Evolutionary conservation across 1,140 invertebrate species (phyloP).

Genomic region (Drosophila grimshawi): DNA sequence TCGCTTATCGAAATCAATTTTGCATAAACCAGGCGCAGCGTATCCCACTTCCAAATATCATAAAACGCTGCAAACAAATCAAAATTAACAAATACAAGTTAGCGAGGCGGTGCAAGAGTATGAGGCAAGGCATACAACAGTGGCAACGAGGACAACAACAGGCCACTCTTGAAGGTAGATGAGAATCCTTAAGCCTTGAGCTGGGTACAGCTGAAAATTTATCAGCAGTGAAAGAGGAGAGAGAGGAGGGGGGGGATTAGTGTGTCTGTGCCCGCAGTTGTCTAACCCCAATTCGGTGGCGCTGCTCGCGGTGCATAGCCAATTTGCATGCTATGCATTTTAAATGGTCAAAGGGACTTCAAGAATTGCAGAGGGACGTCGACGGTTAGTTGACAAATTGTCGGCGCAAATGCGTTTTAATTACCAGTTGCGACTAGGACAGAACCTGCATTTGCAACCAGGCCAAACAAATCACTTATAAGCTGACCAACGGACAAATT

Average conservation of each 20-base stretch:
- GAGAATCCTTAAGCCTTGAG: conserved; percentile 46
- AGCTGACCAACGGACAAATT: conserved; percentile 64
- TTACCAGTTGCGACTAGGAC: conserved; percentile 30
- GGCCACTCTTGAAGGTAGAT: conserved; percentile 10
- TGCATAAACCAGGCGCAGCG: conserved; percentile 30
- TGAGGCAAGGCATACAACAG: conserved; percentile 7
- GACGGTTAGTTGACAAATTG: conserved; percentile 20
- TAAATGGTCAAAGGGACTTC: conserved; percentile 29
- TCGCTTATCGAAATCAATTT: conserved; percentile 73
- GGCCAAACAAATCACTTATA: conserved; percentile 62
- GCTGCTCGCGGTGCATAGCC: conserved; percentile 10
- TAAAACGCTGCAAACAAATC: conserved; percentile 73
- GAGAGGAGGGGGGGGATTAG: not conserved
- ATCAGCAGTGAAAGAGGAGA: conserved; percentile 11
- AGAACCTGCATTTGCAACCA: conserved; percentile 28
- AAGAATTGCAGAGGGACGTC: not conserved
- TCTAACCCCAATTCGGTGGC: conserved; percentile 20
- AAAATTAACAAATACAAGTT: conserved; percentile 73
- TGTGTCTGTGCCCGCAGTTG: not conserved
- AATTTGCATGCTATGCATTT: conserved; percentile 62
- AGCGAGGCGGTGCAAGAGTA: not conserved
- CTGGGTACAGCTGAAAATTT: conserved; percentile 64
- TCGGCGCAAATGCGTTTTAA: conserved; percentile 61
- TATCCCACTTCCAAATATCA: conserved; percentile 32
- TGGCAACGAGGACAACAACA: conserved; percentile 23